Percentiles rank a stretch among this genome's conserved stretches.
Conservation (phyloP, 2,797 vertebrate species). For the Girardinus metallicus region DNA sequence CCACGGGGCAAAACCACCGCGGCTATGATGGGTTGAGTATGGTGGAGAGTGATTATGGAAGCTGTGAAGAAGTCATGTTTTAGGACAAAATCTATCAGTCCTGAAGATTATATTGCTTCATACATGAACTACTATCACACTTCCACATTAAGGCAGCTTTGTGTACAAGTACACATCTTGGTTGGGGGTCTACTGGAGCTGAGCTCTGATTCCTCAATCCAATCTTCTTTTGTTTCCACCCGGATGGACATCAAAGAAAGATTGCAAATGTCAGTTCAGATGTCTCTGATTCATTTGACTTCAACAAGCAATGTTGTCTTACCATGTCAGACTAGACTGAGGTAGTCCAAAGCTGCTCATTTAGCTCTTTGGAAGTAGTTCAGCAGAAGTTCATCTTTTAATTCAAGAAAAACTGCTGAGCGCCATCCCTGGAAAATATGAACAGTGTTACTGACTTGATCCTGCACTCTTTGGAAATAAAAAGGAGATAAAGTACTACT, state of each 20-base stretch:
- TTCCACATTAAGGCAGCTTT: conserved; percentile 41
- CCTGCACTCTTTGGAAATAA: conserved; percentile 19
- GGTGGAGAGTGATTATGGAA: conserved; percentile 96
- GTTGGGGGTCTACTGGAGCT: conserved; percentile 4
- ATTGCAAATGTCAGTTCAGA: conserved; percentile 11
- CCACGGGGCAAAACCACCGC: conserved; percentile 64
- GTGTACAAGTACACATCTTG: conserved; percentile 3
- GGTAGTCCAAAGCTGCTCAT: conserved; percentile 7
- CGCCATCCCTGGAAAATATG: neutral
- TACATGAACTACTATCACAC: neutral
- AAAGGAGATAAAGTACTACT: conserved; percentile 3
- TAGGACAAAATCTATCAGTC: conserved; percentile 51
- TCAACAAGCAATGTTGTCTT: conserved; percentile 16
- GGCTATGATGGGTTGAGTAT: conserved; percentile 87
- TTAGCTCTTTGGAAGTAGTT: conserved; percentile 21
- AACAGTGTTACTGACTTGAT: conserved; percentile 45
- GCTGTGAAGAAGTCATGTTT: conserved; percentile 99
- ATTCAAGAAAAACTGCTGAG: neutral
- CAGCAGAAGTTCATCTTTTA: conserved; percentile 36
- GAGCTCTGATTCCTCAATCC: conserved; percentile 8
- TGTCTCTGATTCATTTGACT: conserved; percentile 24
- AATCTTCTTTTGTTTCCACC: neutral
- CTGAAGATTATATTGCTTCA: neutral
- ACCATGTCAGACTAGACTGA: conserved; percentile 12
- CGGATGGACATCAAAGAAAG: conserved; percentile 15